Evolutionary conservation across 2,113 vertebrate genomes (phyloP), one percentile per base, ranked within the genome.

Genomic region (Pelecanoides urinatrix): DNA sequence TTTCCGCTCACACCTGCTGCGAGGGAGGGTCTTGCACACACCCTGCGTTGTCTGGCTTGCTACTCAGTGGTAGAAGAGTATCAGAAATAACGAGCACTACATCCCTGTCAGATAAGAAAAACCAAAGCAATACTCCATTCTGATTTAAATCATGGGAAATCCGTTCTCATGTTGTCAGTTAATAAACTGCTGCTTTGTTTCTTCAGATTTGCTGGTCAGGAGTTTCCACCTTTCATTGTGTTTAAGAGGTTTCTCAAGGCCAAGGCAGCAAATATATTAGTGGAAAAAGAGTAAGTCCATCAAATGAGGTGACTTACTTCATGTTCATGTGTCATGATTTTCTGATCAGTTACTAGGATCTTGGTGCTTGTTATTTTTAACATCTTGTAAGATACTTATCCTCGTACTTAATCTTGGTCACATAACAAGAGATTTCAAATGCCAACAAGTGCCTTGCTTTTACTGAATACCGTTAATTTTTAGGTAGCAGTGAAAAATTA

Each of bases 201-300:
- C 95, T 94, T 93, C 87, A 96, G 97, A 95, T 98, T 98, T 92
- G 92, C 92, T 79, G 98, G 97, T 11, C 91, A 96, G 78, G 92
- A 70, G 34, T 98, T 98, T 89, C 98, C 98, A 56, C 98, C 98
- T 92, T 92, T 90, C 30, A 70, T 97, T 27, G 93, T 98, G 23
- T 98, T 98, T 88, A 98, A 98, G 95, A 98, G 98, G 88, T 98
- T 98, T 86, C 90, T 7, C 83, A 87, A 70, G 95, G 85, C 52
- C 90, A 45, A 74, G 92, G 96, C 71, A 94, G 71, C 88, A 98
- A 97, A 47, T 97, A 98, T 88, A 86, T 98, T 42, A 98, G 95
- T 2, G 92, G 97, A 13, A 97, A 97, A 97, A 97, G 78, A 56
- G 30, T 94, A 61, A 26, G 62, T 40, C 77, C 96, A 22, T 94